Evolutionary conservation across 1,140 invertebrate genomes (phyloP).

Genomic region (Pogonomyrmex californicus): DNA sequence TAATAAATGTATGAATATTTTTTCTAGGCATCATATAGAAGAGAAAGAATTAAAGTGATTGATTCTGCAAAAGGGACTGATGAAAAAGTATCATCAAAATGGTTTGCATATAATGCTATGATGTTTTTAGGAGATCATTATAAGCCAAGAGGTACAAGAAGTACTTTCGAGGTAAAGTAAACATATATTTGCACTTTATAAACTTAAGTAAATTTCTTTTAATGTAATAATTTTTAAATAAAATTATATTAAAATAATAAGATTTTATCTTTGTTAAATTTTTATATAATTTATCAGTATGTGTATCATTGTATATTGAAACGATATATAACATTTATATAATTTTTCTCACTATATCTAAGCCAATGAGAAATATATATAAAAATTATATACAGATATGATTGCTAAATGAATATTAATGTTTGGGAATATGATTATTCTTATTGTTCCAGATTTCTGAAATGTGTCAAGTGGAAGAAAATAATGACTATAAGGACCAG

Average conservation of each 20-base stretch:
- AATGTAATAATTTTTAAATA: too few species aligned
- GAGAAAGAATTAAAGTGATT: slow-evolving; percentile 20
- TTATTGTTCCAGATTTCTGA: neutral
- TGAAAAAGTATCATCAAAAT: neutral
- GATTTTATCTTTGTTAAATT: too few species aligned
- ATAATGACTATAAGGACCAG: neutral
- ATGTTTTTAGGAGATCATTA: slow-evolving; percentile 18
- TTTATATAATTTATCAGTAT: too few species aligned
- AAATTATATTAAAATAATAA: too few species aligned
- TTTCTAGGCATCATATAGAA: slow-evolving; percentile 15
- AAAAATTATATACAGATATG: too few species aligned
- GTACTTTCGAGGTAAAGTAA: neutral
- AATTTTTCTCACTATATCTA: too few species aligned
- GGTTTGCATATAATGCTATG: slow-evolving; percentile 18
- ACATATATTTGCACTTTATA: neutral
- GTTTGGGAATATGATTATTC: neutral
- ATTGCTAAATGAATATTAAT: neutral
- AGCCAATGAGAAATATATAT: too few species aligned
- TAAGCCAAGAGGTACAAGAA: neutral
- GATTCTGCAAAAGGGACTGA: slow-evolving; percentile 8
- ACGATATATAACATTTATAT: too few species aligned
- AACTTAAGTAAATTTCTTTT: too few species aligned
- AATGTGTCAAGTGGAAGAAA: neutral
- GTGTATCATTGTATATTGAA: too few species aligned
- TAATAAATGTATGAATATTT: neutral